A percentile compares a stretch with the other conserved stretches of the same genome.
These are phyloP conservation scores for Chymomyza fuscimana DNA, from an alignment of 2,888 invertebrate genomes.

Conservation along the genomic window DNA sequence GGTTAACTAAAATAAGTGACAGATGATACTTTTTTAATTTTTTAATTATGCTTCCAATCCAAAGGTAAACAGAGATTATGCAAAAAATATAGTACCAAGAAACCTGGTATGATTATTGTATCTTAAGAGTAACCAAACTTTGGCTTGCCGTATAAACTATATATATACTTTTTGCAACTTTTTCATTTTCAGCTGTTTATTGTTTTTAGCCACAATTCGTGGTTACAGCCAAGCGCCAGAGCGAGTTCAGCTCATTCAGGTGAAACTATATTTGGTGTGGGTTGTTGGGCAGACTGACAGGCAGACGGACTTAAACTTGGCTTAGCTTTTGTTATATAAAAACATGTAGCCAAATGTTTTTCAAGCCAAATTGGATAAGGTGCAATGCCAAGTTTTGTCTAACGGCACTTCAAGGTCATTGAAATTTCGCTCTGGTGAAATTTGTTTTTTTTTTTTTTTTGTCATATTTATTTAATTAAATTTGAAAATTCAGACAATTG, in stretches of 20 bases:
- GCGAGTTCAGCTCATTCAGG: slow-evolving; percentile 44
- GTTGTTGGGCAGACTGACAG: slow-evolving; percentile 28
- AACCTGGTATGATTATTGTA: too few species aligned
- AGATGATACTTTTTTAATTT: too few species aligned
- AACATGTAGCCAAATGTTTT: slow-evolving; percentile 29
- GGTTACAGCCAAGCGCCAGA: slow-evolving; percentile 1
- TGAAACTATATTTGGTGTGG: slow-evolving; percentile 59
- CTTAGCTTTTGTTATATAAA: slow-evolving; percentile 50
- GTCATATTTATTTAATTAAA: slow-evolving; percentile 3
- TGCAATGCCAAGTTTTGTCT: slow-evolving; percentile 5
- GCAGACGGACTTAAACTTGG: not conserved
- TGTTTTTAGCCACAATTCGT: slow-evolving; percentile 38
- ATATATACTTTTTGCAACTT: slow-evolving; percentile 23
- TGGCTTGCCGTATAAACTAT: slow-evolving; percentile 15
- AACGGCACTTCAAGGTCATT: slow-evolving; percentile 66
- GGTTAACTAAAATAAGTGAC: too few species aligned
- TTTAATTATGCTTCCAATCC: too few species aligned
- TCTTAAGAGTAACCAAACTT: not conserved
- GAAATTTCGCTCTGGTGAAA: slow-evolving; percentile 53
- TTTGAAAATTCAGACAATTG: not conserved
- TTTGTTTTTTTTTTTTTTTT: slow-evolving; percentile 44
- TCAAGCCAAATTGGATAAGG: slow-evolving; percentile 32
- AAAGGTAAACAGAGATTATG: too few species aligned
- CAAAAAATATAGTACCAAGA: too few species aligned
- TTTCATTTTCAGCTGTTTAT: slow-evolving; percentile 10